These are phyloP conservation scores for Platyrinchus mystaceus DNA, from an alignment of 2,797 vertebrate species.

Conservation along the genomic window DNA sequence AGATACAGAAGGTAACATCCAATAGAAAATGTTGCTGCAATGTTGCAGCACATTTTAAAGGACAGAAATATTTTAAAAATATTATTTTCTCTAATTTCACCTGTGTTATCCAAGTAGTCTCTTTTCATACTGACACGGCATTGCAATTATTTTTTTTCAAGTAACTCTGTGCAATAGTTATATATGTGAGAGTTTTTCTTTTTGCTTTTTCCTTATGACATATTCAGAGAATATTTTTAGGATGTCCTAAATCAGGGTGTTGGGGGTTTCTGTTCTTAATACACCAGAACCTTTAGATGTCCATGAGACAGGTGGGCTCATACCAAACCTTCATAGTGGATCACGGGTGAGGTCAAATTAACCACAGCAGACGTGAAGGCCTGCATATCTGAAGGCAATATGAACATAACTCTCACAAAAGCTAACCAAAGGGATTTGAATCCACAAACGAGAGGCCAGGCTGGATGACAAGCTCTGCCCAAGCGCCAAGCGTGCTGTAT, in stretches of 20 bases:
- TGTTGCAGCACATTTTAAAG: accelerated
- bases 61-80: not conserved
- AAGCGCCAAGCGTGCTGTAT: not conserved
- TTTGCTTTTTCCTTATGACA: not conserved
- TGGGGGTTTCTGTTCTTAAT: not conserved
- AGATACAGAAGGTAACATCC: not conserved
- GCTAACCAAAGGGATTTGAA: not conserved
- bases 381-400: not conserved
- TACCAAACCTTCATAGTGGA: not conserved
- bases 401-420: not conserved
- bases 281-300: not conserved
- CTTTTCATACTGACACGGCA: not conserved
- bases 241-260: not conserved
- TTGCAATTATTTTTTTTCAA: not conserved
- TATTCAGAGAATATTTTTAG: not conserved
- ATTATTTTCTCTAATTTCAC: not conserved
- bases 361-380: not conserved
- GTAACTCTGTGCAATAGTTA: not conserved
- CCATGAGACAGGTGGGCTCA: not conserved
- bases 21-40: not conserved
- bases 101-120: not conserved
- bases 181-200: not conserved
- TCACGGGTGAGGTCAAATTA: not conserved
- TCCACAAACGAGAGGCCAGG: not conserved
- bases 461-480: not conserved